These are phyloP conservation scores for Oxytorus armatus DNA, from an alignment of 2,888 invertebrate species.

Conservation along the genomic window DNA sequence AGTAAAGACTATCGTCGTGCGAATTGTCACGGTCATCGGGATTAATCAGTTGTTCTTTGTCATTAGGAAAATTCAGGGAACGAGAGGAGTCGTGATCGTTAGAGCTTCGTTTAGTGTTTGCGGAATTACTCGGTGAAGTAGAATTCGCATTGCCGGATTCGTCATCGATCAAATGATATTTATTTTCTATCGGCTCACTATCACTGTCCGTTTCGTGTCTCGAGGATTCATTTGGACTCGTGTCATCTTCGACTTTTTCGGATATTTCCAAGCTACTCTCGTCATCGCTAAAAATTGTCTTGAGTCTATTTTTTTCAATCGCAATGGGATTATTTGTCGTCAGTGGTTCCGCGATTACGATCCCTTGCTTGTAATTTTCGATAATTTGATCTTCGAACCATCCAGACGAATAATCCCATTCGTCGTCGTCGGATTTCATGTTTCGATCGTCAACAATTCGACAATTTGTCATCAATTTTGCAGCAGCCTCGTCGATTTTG, in stretches of 20 bases:
- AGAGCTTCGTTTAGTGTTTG: neutral
- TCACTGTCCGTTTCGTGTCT: constrained; percentile 2
- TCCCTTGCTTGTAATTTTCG: neutral
- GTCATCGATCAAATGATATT: neutral
- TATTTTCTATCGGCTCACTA: neutral
- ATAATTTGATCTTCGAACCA: neutral
- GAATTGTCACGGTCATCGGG: constrained; percentile 2
- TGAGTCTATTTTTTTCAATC: neutral
- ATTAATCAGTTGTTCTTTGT: neutral
- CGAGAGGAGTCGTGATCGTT: neutral
- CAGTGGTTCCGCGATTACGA: neutral
- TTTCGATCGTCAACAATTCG: constrained; percentile 70
- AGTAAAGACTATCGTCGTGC: neutral
- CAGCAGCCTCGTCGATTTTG: neutral
- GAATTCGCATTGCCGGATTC: constrained; percentile 4
- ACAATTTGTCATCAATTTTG: neutral
- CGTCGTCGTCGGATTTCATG: constrained; percentile 56
- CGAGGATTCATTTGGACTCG: constrained; percentile 27
- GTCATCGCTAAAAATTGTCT: constrained; percentile 8
- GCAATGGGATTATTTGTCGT: neutral
- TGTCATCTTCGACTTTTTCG: constrained; percentile 16
- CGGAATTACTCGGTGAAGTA: neutral
- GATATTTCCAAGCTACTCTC: constrained; percentile 53
- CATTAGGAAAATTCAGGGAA: neutral
- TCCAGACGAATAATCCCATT: constrained; percentile 63